phyloP scores from a whole-genome alignment of 2,113 vertebrate species.

The Corydoras sp. region DNA sequence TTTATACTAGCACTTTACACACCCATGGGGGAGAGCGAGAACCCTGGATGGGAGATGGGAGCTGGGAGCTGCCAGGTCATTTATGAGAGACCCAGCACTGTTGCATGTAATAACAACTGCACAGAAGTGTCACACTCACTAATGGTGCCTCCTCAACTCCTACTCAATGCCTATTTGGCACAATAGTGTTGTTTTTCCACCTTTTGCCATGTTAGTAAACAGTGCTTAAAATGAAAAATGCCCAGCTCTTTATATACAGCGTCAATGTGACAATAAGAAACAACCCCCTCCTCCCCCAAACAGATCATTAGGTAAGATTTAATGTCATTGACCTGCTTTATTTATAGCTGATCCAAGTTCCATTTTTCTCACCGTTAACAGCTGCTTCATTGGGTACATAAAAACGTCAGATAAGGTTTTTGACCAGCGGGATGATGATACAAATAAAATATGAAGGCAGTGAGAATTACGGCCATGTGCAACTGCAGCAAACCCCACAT shows the following conservation, averaged over 20 bases:
- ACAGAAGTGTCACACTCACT: slow-evolving; percentile 47
- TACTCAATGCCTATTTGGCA: slow-evolving; percentile 31
- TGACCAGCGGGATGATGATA: neutral
- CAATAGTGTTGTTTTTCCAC: slow-evolving; percentile 16
- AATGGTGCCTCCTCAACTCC: slow-evolving; percentile 51
- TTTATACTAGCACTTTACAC: slow-evolving; percentile 53
- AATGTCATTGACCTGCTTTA: slow-evolving; percentile 53
- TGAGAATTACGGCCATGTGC: slow-evolving; percentile 54
- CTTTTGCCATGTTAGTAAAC: slow-evolving; percentile 21
- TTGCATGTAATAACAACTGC: slow-evolving; percentile 50
- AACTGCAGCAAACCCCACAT: slow-evolving; percentile 48
- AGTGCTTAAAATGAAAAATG: slow-evolving; percentile 11
- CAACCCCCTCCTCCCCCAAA: neutral
- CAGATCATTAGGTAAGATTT: slow-evolving; percentile 49
- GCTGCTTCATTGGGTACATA: neutral
- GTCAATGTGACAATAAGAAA: too few relatives aligned
- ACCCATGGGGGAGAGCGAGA: slow-evolving; percentile 31
- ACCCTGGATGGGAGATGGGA: slow-evolving; percentile 33
- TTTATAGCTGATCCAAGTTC: slow-evolving; percentile 9
- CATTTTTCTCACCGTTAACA: slow-evolving; percentile 10
- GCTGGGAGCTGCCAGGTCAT: slow-evolving; percentile 39
- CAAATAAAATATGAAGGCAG: slow-evolving; percentile 43
- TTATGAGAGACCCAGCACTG: slow-evolving; percentile 40
- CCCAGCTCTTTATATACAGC: too few relatives aligned
- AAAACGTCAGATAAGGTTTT: slow-evolving; percentile 16